Base-by-base conservation (phyloP, 2,113 vertebrate species). In the Caranx melampygus region DNA sequence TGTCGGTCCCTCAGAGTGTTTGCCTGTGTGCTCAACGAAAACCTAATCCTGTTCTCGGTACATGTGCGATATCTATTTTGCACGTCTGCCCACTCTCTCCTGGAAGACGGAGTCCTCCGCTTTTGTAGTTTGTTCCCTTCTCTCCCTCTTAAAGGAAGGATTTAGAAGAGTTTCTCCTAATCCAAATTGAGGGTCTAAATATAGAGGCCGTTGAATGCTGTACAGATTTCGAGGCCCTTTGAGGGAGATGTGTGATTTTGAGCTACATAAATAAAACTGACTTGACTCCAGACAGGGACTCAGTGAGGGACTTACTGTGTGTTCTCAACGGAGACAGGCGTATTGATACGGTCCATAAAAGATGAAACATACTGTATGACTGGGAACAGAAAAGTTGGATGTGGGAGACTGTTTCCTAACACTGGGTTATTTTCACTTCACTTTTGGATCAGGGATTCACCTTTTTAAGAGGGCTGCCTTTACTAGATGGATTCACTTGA, bases 1-100 rank as follows among this genome's bases (percentile, higher is more conserved):
- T 20, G 55, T 40, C 37, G n/a, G 47, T 9, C 57, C 16, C 3
- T 67, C 31, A 49, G 34, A 10, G 62, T 45, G 68, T 51, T 31
- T 45, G 26, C 21, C 55, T 21, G 66, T 55, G 2, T 35, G 47
- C 72, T 79, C 7, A 16, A n/a, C 66, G 58, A 18, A 68, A 85
- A 78, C 67, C 3, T 49, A 76, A 79, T 79, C 72, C 71, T 62
- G 60, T n/a, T 76, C 51, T 72, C 67, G 52, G 18, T 67, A 77
- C 68, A 77, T 47, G 20, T 35, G 20, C 31, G n/a, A 18, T 37
- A 72, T 61, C 31, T 40, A 26, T 11, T 44, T 44, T 55, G n/a
- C 11, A 58, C 35, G 55, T 55, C 72, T 33, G 66, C 62, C 61
- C 51, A 67, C 60, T 20, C 37, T n/a, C 20, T 52, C 44, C 67